These are phyloP conservation scores for Aphelenchoides fujianensis DNA, from an alignment of 1,140 invertebrate genomes.

Conservation along the genomic window DNA sequence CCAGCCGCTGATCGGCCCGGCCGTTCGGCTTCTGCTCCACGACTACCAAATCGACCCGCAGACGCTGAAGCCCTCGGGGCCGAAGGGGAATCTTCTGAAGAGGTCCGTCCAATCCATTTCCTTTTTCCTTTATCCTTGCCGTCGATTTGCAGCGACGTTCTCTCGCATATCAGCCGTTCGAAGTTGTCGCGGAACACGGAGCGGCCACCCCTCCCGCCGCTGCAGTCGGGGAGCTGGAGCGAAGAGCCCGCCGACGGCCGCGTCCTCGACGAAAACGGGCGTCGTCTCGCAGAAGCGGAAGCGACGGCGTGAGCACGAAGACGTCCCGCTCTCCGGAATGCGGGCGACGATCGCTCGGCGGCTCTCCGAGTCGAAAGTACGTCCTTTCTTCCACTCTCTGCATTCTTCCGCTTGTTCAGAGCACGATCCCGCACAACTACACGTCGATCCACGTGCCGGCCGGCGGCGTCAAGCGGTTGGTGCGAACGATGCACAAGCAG, in stretches of 20 bases:
- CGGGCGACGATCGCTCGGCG: too few species aligned
- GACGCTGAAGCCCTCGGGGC: conserved; percentile 5
- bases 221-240: background rate
- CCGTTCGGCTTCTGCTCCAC: conserved; percentile 18
- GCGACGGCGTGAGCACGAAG: background rate
- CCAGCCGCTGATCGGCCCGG: conserved; percentile 9
- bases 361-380: too few species aligned
- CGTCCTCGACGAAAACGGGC: too few species aligned
- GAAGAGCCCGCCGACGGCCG: too few species aligned
- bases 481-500: too few species aligned
- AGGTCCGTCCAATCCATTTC: conserved; percentile 12
- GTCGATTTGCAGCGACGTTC: conserved; percentile 22
- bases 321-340: conserved; percentile 68
- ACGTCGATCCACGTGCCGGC: too few species aligned
- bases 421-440: too few species aligned
- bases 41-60: conserved; percentile 18
- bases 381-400: too few species aligned
- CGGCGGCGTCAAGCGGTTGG: too few species aligned
- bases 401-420: too few species aligned
- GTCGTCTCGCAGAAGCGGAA: background rate
- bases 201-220: background rate
- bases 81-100: conserved; percentile 12
- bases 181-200: background rate
- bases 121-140: background rate
- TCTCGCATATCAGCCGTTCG: background rate